These are phyloP conservation scores for Pomacea maculata DNA, from an alignment of 1,140 invertebrate genomes.

Conservation along the genomic window DNA sequence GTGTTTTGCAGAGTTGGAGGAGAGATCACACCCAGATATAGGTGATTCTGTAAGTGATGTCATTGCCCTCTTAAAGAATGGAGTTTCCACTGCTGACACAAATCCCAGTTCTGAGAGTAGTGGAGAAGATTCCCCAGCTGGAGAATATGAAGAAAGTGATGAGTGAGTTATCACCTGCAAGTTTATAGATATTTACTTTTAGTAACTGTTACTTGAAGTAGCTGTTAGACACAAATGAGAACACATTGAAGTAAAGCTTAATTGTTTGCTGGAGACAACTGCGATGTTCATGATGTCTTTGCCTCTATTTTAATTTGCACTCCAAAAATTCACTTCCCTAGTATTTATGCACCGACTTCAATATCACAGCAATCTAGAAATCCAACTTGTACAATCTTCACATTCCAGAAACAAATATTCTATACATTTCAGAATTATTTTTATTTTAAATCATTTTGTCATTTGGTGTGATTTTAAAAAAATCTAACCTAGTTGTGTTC, in stretches of 20 bases:
- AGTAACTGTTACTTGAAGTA: too few relatives aligned
- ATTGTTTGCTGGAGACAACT: too few relatives aligned
- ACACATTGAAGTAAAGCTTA: too few relatives aligned
- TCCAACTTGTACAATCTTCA: too few relatives aligned
- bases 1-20: too few relatives aligned
- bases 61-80: slow-evolving; percentile 38
- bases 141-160: slow-evolving; percentile 53
- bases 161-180: slow-evolving; percentile 35
- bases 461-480: neutral
- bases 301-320: too few relatives aligned
- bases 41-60: slow-evolving; percentile 47
- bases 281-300: too few relatives aligned
- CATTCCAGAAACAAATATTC: neutral
- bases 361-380: too few relatives aligned
- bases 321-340: too few relatives aligned
- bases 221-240: too few relatives aligned
- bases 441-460: neutral
- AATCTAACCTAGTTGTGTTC: neutral
- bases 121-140: slow-evolving; percentile 28
- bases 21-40: slow-evolving; percentile 1
- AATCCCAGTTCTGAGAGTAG: slow-evolving; percentile 26
- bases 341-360: too few relatives aligned
- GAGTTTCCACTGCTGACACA: slow-evolving; percentile 1
- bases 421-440: neutral
- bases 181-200: too few relatives aligned